phyloP scores from a whole-genome alignment of 1,140 invertebrate genomes.

The Scaptodrosophila lebanonensis region DNA sequence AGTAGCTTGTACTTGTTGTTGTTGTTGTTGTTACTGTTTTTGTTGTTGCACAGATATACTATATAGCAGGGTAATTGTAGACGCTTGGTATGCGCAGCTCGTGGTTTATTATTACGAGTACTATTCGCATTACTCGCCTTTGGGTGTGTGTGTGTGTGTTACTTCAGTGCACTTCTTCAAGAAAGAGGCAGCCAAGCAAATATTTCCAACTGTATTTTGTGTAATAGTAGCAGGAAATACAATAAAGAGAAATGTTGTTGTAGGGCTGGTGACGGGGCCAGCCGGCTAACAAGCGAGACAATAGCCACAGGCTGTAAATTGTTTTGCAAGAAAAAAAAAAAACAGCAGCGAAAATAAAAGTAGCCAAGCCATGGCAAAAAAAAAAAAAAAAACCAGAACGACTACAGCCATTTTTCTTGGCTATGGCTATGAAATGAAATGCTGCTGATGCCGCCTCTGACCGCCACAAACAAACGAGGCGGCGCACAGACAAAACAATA shows the following conservation, averaged over 20 bases:
- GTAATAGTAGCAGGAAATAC: slow-evolving; percentile 36
- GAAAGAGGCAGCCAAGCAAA: slow-evolving; percentile 59
- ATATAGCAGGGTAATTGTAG: slow-evolving; percentile 61
- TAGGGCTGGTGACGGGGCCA: too few species aligned
- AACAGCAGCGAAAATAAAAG: slow-evolving; percentile 27
- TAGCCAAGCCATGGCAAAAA: slow-evolving; percentile 22
- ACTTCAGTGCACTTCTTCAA: slow-evolving; percentile 52
- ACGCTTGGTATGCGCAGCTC: slow-evolving; percentile 61
- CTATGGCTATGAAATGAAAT: too few species aligned
- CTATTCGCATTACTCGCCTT: slow-evolving; percentile 4
- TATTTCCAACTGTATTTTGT: slow-evolving; percentile 44
- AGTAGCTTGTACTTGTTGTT: neutral
- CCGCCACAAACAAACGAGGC: too few species aligned
- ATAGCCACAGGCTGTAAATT: slow-evolving; percentile 63
- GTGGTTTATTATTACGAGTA: slow-evolving; percentile 61
- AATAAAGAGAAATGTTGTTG: slow-evolving; percentile 44
- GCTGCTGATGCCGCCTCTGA: neutral
- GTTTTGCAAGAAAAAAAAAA: slow-evolving; percentile 21
- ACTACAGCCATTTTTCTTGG: too few species aligned
- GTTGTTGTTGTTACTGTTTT: slow-evolving; percentile 5
- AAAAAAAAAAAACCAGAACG: too few species aligned
- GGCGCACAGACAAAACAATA: too few species aligned
- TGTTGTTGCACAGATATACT: slow-evolving; percentile 7
- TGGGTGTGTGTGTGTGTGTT: slow-evolving; percentile 42
- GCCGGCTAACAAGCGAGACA: slow-evolving; percentile 61